A percentile compares a stretch with the other conserved stretches of the same genome.
Evolutionary conservation across 2,797 vertebrate genomes (phyloP).

Genomic region (Spinus olivaceus): DNA sequence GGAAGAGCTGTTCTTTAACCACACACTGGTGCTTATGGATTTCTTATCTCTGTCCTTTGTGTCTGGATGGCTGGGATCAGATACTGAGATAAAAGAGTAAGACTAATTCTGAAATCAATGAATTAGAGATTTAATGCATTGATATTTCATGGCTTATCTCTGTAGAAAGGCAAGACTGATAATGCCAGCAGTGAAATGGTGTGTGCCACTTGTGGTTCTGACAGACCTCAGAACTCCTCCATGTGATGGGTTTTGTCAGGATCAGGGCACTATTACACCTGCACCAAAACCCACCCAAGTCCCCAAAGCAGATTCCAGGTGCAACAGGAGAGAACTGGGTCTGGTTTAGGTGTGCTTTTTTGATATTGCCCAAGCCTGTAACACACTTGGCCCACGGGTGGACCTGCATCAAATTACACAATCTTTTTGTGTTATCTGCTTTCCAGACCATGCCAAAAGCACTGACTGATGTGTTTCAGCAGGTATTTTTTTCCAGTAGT

Average conservation of each 20-base stretch:
- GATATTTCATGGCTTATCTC: slow-evolving; percentile 12
- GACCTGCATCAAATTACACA: background rate
- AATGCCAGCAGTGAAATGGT: background rate
- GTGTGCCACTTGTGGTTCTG: background rate
- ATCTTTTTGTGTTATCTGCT: background rate
- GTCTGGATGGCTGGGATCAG: background rate
- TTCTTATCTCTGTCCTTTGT: background rate
- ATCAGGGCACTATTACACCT: background rate
- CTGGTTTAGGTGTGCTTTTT: background rate
- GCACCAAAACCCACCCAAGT: background rate
- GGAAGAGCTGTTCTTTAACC: background rate
- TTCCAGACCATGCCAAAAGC: background rate
- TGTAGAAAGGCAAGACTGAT: background rate
- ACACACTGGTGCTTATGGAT: background rate
- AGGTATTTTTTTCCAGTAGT: background rate
- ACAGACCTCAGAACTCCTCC: background rate
- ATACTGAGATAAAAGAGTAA: background rate
- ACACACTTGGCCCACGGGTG: rapidly evolving
- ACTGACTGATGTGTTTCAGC: background rate
- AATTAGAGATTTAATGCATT: slow-evolving; percentile 25
- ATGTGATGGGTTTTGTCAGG: background rate
- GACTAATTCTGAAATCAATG: slow-evolving; percentile 31
- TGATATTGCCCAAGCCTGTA: background rate
- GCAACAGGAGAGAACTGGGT: background rate
- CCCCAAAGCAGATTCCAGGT: background rate